Percentiles rank a stretch among this genome's conserved stretches.
phyloP scores from a whole-genome alignment of 1,140 invertebrate genomes.

The Spodoptera litura region DNA sequence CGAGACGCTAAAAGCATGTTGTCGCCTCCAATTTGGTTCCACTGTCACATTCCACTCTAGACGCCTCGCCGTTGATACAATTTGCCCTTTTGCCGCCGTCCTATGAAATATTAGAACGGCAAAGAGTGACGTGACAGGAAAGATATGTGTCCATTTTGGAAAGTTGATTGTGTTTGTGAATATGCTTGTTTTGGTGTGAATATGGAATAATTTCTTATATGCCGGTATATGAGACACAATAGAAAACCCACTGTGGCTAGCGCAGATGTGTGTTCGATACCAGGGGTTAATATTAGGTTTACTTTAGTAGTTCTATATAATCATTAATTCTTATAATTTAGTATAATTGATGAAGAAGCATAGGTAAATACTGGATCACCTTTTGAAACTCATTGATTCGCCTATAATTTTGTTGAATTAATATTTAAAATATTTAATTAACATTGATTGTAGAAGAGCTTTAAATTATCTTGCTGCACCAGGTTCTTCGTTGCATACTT shows the following conservation, averaged over 20 bases:
- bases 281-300: too few relatives aligned
- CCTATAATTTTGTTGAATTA: too few relatives aligned
- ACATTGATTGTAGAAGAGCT: not conserved
- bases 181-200: not conserved
- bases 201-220: not conserved
- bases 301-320: too few relatives aligned
- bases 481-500: constrained; percentile 7
- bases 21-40: constrained; percentile 77
- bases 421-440: too few relatives aligned
- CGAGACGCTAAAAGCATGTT: constrained; percentile 81
- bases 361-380: too few relatives aligned
- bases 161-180: not conserved
- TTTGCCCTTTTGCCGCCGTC: constrained; percentile 64
- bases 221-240: too few relatives aligned
- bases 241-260: too few relatives aligned
- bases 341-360: too few relatives aligned
- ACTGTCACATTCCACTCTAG: constrained; percentile 71
- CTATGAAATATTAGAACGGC: constrained; percentile 65
- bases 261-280: too few relatives aligned
- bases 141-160: constrained; percentile 41
- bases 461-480: not conserved
- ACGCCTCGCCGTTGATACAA: constrained; percentile 65
- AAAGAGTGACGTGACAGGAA: constrained; percentile 51
- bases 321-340: too few relatives aligned
- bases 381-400: too few relatives aligned